These are phyloP conservation scores for Drosophila borealis DNA, from an alignment of 2,888 invertebrate genomes.

Conservation along the genomic window DNA sequence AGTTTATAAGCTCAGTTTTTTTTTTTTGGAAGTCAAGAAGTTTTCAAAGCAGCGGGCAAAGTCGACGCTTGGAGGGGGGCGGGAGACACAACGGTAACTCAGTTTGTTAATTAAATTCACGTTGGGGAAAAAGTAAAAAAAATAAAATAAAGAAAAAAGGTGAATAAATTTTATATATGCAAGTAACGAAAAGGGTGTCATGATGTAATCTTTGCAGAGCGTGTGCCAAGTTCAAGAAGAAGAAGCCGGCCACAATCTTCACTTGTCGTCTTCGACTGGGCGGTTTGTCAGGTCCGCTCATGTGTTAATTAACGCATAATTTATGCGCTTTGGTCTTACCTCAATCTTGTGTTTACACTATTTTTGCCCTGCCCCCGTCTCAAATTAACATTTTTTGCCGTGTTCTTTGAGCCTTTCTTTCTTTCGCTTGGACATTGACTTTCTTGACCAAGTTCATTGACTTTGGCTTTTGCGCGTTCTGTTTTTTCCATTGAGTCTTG, in stretches of 20 bases:
- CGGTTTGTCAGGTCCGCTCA: neutral
- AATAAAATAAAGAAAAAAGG: neutral
- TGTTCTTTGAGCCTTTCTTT: slow-evolving; percentile 43
- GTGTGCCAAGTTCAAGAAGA: slow-evolving; percentile 35
- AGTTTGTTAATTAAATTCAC: slow-evolving; percentile 63
- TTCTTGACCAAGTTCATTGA: slow-evolving; percentile 57
- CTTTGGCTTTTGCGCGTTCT: slow-evolving; percentile 28
- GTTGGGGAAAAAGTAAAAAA: slow-evolving; percentile 11
- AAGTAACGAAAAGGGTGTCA: slow-evolving; percentile 40
- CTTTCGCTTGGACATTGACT: slow-evolving; percentile 39
- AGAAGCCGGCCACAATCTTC: neutral
- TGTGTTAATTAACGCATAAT: slow-evolving; percentile 43
- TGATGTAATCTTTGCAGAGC: slow-evolving; percentile 49
- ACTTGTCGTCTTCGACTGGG: no score
- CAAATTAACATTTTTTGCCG: slow-evolving; percentile 4
- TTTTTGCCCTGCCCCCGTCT: neutral
- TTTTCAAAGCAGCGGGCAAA: slow-evolving; percentile 37
- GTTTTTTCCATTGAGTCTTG: slow-evolving; percentile 26
- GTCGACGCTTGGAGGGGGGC: neutral
- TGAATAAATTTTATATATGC: slow-evolving; percentile 24
- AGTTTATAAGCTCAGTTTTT: slow-evolving; percentile 46
- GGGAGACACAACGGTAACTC: slow-evolving; percentile 25
- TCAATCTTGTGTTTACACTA: neutral
- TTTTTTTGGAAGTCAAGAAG: slow-evolving; percentile 25
- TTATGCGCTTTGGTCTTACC: slow-evolving; percentile 33